Evolutionary conservation across 2,113 vertebrate species (phyloP).

Genomic region (Rallus limicola): DNA sequence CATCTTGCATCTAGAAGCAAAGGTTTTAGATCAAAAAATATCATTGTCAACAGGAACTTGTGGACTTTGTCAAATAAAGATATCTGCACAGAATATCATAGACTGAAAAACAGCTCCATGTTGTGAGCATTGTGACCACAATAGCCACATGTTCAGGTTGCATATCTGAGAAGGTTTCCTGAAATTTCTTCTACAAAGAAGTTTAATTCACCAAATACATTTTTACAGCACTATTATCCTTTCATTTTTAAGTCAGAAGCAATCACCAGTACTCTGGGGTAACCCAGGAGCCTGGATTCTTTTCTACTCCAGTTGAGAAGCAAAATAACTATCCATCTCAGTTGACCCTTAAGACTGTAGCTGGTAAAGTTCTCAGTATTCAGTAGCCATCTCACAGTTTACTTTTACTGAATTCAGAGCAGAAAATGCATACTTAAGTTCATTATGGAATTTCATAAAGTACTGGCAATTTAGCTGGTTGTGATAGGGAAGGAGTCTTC

Average conservation of each 20-base stretch:
- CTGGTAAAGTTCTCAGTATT: background rate
- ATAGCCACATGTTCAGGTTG: background rate
- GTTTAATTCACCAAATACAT: background rate
- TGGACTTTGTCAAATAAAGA: background rate
- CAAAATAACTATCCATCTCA: background rate
- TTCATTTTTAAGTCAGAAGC: background rate
- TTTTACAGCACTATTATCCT: background rate
- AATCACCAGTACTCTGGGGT: background rate
- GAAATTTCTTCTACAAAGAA: background rate
- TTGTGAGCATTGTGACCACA: background rate
- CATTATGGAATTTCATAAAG: background rate
- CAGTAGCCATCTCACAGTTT: background rate
- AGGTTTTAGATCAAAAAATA: background rate
- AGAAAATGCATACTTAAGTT: background rate
- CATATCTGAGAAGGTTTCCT: background rate
- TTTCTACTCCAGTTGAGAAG: background rate
- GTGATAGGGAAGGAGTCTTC: background rate
- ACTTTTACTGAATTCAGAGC: background rate
- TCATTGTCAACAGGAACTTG: background rate
- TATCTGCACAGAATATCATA: background rate
- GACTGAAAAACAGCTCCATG: background rate
- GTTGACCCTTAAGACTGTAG: background rate
- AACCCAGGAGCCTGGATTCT: background rate
- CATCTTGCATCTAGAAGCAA: constrained; percentile 77
- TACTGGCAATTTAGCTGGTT: background rate